Percentiles rank a stretch among this genome's conserved stretches.
Evolutionary conservation across 2,113 vertebrate species (phyloP).

Genomic region (Chionomys nivalis): DNA sequence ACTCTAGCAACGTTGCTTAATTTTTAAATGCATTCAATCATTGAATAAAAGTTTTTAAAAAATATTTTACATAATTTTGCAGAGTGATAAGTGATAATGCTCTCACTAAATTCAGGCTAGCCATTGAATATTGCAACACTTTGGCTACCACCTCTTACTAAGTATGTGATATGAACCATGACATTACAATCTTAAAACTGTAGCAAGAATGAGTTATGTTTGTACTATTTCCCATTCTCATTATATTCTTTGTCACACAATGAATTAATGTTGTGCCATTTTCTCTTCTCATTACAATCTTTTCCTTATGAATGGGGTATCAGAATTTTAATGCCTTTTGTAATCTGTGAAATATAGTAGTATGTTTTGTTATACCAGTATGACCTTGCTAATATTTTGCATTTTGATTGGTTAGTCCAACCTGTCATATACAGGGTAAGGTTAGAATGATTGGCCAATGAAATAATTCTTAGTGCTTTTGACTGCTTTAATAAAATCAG

Average conservation of each 20-base stretch:
- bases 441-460: constrained; percentile 80
- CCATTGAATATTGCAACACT: constrained; percentile 80
- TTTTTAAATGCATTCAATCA: constrained; percentile 72
- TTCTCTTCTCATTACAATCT: constrained; percentile 90
- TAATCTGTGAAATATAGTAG: constrained; percentile 89
- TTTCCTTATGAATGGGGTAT: constrained; percentile 90
- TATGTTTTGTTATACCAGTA: constrained; percentile 85
- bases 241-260: constrained; percentile 92
- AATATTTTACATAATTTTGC: constrained; percentile 61
- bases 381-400: constrained; percentile 89
- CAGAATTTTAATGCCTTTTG: constrained; percentile 90
- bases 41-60: constrained; percentile 59
- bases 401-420: constrained; percentile 84
- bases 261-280: constrained; percentile 91
- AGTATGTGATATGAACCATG: constrained; percentile 91
- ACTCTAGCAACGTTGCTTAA: constrained; percentile 57
- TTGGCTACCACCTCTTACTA: constrained; percentile 85
- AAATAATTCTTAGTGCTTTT: constrained; percentile 73
- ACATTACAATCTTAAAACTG: constrained; percentile 92
- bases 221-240: constrained; percentile 91
- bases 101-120: constrained; percentile 82
- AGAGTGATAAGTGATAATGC: constrained; percentile 79
- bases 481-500: constrained; percentile 68
- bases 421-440: constrained; percentile 77
- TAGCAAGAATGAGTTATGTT: constrained; percentile 91